A percentile compares a stretch with the other conserved stretches of the same genome.
Evolutionary conservation across 37 sponge, comb jelly and placozoan genomes (phyloP).

Genomic region (Axinella damicornis): DNA sequence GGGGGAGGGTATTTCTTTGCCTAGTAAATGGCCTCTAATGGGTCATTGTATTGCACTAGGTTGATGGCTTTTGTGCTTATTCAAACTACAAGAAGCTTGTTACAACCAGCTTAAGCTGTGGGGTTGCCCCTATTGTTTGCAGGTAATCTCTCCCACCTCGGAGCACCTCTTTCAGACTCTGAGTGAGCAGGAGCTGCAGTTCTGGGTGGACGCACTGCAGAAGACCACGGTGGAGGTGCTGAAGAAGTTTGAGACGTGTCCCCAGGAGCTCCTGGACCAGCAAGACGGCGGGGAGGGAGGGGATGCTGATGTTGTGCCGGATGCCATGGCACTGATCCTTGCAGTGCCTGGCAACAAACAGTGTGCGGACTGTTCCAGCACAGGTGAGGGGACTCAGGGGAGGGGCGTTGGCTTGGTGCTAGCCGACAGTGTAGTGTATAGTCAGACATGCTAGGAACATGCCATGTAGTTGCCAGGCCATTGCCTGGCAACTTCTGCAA

Average conservation of each 20-base stretch:
- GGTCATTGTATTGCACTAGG: too few relatives aligned
- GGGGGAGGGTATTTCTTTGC: too few relatives aligned
- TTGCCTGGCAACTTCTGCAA: too few relatives aligned
- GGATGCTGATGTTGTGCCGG: conserved; percentile 31
- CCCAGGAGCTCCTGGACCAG: background rate
- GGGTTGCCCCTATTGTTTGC: background rate
- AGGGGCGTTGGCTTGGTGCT: background rate
- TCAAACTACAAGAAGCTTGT: too few relatives aligned
- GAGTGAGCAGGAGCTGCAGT: conserved; percentile 48
- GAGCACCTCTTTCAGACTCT: conserved; percentile 85
- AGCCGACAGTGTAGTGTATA: too few relatives aligned
- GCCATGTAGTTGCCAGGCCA: too few relatives aligned
- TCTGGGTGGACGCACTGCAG: conserved; percentile 77
- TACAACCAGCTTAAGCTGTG: too few relatives aligned
- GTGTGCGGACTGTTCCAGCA: conserved; percentile 85
- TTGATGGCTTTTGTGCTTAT: too few relatives aligned
- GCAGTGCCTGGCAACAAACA: conserved; percentile 68
- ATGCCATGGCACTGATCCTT: conserved; percentile 66
- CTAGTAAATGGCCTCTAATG: too few relatives aligned
- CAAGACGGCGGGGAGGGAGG: background rate
- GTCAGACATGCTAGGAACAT: too few relatives aligned
- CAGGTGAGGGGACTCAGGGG: conserved; percentile 35
- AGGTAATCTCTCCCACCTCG: conserved; percentile 80
- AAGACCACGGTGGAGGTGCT: conserved; percentile 36
- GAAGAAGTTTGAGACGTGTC: background rate